Evolutionary conservation across 2,113 vertebrate species (phyloP).

Genomic region (Cyphomyrus plagiostoma): DNA sequence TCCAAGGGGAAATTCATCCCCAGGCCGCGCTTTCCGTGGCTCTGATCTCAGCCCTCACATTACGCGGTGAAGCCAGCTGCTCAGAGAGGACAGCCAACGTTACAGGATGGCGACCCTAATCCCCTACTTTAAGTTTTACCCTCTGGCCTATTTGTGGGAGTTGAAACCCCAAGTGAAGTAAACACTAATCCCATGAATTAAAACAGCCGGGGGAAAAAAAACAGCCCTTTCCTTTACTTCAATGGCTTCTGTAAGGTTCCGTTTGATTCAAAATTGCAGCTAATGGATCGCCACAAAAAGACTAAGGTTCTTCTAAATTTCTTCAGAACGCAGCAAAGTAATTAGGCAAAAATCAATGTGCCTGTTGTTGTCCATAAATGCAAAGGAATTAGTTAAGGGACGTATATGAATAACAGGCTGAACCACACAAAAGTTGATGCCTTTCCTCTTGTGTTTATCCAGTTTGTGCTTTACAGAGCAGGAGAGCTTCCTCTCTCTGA

Average conservation of each 20-base stretch:
- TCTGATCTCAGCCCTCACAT: neutral
- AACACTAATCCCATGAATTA: slow-evolving; percentile 47
- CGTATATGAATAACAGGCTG: neutral
- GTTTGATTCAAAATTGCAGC: slow-evolving; percentile 25
- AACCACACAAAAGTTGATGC: neutral
- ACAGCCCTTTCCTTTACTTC: slow-evolving; percentile 32
- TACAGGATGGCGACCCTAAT: neutral
- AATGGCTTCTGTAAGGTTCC: slow-evolving; percentile 36
- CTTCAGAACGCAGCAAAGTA: slow-evolving; percentile 29
- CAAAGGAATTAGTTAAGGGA: slow-evolving; percentile 10
- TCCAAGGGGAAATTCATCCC: neutral
- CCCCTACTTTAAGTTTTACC: neutral
- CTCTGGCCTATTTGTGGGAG: slow-evolving; percentile 8
- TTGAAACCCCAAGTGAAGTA: slow-evolving; percentile 43
- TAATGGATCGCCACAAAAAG: slow-evolving; percentile 31
- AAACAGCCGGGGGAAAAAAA: slow-evolving; percentile 18
- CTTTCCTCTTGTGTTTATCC: neutral
- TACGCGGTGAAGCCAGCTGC: slow-evolving; percentile 11
- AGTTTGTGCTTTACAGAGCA: neutral
- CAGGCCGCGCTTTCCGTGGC: neutral
- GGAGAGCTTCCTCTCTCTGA: neutral
- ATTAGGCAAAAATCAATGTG: neutral
- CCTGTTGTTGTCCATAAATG: slow-evolving; percentile 17
- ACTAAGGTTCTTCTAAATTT: slow-evolving; percentile 13
- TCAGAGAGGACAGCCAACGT: slow-evolving; percentile 8